Evolutionary conservation across 1,140 invertebrate species (phyloP).

Genomic region (Parapsyche elsis): DNA sequence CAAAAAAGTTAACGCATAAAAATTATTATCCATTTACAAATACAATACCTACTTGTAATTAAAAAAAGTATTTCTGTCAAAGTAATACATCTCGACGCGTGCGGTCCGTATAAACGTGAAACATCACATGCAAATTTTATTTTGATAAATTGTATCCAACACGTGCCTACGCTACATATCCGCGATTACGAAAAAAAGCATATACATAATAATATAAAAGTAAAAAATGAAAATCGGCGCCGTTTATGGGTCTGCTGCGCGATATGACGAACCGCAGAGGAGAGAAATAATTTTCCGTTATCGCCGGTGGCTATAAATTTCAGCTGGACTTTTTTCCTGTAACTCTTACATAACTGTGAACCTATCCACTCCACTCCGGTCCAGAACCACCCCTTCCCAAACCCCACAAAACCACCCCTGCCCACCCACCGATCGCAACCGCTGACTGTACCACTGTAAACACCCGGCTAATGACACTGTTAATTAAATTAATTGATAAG

Average conservation of each 20-base stretch:
- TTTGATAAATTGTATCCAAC: too few relatives aligned
- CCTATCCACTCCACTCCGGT: slow-evolving; percentile 50
- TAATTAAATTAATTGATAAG: slow-evolving; percentile 46
- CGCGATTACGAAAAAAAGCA: background rate
- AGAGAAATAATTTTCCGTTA: slow-evolving; percentile 57
- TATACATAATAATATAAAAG: slow-evolving; percentile 6
- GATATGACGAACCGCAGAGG: slow-evolving; percentile 54
- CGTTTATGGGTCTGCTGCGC: slow-evolving; percentile 24
- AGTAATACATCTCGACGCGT: too few relatives aligned
- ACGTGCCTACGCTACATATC: too few relatives aligned
- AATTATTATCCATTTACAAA: too few relatives aligned
- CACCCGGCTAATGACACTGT: slow-evolving; percentile 35
- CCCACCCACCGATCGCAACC: slow-evolving; percentile 8
- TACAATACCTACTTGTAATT: too few relatives aligned
- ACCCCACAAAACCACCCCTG: slow-evolving; percentile 10
- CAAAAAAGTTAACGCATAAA: too few relatives aligned
- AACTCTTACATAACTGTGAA: slow-evolving; percentile 56
- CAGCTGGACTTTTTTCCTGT: slow-evolving; percentile 56
- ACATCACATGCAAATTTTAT: too few relatives aligned
- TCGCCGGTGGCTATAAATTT: slow-evolving; percentile 56
- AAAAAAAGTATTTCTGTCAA: too few relatives aligned
- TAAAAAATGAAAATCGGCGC: slow-evolving; percentile 35
- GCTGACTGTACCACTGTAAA: slow-evolving; percentile 23
- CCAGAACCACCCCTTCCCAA: background rate
- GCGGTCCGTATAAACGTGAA: too few relatives aligned